Evolutionary conservation across 2,888 invertebrate genomes (phyloP), one percentile per base, ranked within the genome.

Genomic region (Endotricha flammealis): DNA sequence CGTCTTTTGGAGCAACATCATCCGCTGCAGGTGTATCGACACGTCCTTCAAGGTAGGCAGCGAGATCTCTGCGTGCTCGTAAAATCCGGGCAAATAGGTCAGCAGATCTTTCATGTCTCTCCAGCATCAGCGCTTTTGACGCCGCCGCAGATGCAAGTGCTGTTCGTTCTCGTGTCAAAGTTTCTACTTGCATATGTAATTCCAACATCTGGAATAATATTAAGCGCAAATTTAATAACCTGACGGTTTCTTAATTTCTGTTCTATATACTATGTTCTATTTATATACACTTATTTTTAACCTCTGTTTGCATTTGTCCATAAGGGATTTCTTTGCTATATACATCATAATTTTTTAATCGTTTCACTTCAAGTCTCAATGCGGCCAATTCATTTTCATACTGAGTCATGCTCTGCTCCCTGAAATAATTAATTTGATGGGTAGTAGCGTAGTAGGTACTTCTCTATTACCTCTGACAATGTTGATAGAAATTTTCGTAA

Each of bases 21-120:
- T 68, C 64, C n/a, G 61, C 33, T 2, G 56, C 36, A 1, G 58
- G 50, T 1, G 66, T 64, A 7, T 72, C 69, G 1, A 46, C 28
- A 4, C 47, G 52, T 1, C 64, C 67, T 1, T 74, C 69, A 0
- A 85, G 46, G 1, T 66, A 41, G 0, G 72, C 69, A 3, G 62
- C 53, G 2, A 85, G 63, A 1, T 79, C 68, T 1, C 74, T 62
- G 0, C 82, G 68, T 1, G 75, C 68, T 20, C 76, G 64, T 1
- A 73, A 64, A 48, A 75, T 66, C 2, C 61, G 53, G 1, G 77
- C 67, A 42, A 85, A 85, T 28, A 80, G 50, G 3, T 79, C 76
- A 0, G 78, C 79, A 1, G 79, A 68, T 2, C 80, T 75, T 49
- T 86, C 85, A 47, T 85, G 76, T 0, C 85, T 61, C 63, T 86